Evolutionary conservation across 2,797 vertebrate genomes (phyloP).

Genomic region (Tenualosa thibaudeaui): DNA sequence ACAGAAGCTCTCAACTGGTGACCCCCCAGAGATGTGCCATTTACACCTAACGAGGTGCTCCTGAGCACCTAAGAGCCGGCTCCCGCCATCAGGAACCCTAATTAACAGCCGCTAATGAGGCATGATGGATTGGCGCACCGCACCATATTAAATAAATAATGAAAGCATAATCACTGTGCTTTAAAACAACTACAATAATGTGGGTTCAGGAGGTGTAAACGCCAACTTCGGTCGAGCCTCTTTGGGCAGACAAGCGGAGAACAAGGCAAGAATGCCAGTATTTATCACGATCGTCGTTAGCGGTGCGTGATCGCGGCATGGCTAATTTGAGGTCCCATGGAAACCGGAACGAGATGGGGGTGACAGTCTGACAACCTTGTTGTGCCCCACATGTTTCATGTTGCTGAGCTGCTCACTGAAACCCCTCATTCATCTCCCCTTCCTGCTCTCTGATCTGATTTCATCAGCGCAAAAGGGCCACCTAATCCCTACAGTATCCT

Average conservation of each 20-base stretch:
- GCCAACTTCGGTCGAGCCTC: constrained; percentile 16
- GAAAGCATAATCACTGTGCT: constrained; percentile 64
- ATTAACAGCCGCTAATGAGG: constrained; percentile 79
- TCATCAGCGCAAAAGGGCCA: background rate
- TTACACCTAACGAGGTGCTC: constrained; percentile 62
- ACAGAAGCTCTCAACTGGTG: background rate
- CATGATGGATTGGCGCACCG: constrained; percentile 70
- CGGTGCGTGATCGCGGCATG: background rate
- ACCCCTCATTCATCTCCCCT: background rate
- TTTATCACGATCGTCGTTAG: background rate
- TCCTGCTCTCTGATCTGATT: constrained; percentile 14
- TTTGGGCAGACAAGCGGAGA: background rate
- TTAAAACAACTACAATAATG: constrained; percentile 63
- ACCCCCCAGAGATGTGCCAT: constrained; percentile 21
- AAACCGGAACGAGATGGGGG: background rate
- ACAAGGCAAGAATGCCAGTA: background rate
- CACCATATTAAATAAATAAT: constrained; percentile 48
- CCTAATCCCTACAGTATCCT: background rate
- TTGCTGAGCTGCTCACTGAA: background rate
- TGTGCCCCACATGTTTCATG: background rate
- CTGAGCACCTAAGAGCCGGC: constrained; percentile 62
- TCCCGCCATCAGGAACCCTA: constrained; percentile 68
- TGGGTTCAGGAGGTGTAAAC: constrained; percentile 62
- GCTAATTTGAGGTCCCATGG: background rate
- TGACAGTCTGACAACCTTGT: background rate